phyloP scores from a whole-genome alignment of 2,113 vertebrate genomes.

The Cryptotis parvus region DNA sequence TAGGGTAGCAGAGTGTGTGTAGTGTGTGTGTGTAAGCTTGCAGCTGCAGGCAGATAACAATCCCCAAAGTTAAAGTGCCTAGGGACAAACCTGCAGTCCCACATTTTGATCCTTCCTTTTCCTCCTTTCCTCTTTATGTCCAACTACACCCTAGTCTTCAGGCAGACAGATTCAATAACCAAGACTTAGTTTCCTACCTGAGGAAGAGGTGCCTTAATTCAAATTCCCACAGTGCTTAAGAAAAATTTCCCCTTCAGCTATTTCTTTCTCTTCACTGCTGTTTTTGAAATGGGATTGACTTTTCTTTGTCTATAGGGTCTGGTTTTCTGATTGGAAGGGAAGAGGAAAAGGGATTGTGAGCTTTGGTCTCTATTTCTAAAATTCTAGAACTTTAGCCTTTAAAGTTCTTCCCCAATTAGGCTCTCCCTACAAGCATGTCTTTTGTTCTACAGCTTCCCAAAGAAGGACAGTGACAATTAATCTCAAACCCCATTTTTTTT shows the following conservation, averaged over 20 bases:
- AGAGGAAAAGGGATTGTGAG: background rate
- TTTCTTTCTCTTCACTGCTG: background rate
- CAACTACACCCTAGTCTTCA: background rate
- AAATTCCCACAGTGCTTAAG: background rate
- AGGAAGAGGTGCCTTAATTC: background rate
- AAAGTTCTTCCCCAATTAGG: slow-evolving; percentile 50
- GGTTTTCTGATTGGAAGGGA: background rate
- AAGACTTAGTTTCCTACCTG: background rate
- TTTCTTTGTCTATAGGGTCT: background rate
- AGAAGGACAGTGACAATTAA: background rate
- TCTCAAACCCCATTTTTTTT: background rate
- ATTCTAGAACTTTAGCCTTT: slow-evolving; percentile 58
- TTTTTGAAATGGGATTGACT: background rate
- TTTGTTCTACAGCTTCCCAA: background rate
- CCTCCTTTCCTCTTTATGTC: background rate
- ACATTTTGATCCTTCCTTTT: background rate
- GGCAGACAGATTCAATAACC: background rate
- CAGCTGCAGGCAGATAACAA: background rate
- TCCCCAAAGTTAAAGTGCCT: background rate
- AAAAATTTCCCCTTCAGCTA: background rate
- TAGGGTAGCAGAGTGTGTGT: rapidly evolving
- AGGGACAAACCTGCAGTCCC: too few species aligned
- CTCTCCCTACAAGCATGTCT: background rate
- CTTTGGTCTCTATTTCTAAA: slow-evolving; percentile 58
- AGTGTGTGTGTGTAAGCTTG: background rate